Conservation (phyloP, 2,888 invertebrate genomes). For the Tiliacea citrago region DNA sequence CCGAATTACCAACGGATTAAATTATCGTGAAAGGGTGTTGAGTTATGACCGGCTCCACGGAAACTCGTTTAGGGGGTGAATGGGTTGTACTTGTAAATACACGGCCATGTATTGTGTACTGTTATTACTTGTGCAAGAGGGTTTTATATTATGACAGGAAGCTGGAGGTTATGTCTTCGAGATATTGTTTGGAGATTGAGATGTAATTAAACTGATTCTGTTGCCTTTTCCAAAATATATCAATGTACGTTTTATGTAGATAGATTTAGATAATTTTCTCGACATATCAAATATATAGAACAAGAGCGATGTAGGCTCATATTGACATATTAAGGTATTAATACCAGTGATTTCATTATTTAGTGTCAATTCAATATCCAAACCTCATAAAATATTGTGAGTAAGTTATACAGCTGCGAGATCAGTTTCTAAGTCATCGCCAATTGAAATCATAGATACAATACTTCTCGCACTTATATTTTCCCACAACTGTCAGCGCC, state of each 20-base stretch:
- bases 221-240: neutral
- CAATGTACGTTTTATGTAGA: neutral
- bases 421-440: conserved; percentile 24
- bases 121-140: conserved; percentile 49
- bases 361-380: conserved; percentile 20
- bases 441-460: conserved; percentile 15
- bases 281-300: neutral
- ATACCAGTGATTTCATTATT: conserved; percentile 9
- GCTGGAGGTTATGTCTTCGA: conserved; percentile 19
- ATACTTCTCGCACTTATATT: conserved; percentile 24
- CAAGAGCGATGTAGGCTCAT: neutral
- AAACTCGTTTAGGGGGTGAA: conserved; percentile 68
- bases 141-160: conserved; percentile 36
- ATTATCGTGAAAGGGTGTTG: conserved; percentile 79
- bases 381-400: conserved; percentile 31
- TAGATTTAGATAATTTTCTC: neutral
- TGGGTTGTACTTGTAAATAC: conserved; percentile 62
- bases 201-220: conserved; percentile 3
- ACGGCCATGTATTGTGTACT: conserved; percentile 61
- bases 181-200: conserved; percentile 23
- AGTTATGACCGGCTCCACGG: conserved; percentile 75
- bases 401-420: conserved; percentile 7
- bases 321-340: neutral
- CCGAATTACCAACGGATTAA: conserved; percentile 79
- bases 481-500: conserved; percentile 47